Percentiles rank a stretch among this genome's conserved stretches.
phyloP scores from a whole-genome alignment of 2,113 vertebrate genomes.

The Strix aluco region DNA sequence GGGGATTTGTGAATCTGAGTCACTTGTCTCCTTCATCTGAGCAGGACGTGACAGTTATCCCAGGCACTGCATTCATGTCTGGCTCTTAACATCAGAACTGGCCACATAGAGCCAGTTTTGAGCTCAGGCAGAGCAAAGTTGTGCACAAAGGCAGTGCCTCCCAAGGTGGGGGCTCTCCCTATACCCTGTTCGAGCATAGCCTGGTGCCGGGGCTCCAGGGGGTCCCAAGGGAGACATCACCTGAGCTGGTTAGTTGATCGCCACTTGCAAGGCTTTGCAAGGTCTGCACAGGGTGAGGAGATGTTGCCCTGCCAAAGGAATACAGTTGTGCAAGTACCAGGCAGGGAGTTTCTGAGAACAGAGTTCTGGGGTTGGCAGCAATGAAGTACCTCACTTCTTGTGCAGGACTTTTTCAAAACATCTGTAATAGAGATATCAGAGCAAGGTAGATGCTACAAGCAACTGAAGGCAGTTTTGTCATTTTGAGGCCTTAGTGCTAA shows the following conservation, averaged over 20 bases:
- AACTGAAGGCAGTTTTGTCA: background rate
- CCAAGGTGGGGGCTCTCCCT: background rate
- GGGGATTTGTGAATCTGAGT: too few relatives aligned
- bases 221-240: background rate
- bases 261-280: background rate
- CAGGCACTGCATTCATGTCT: background rate
- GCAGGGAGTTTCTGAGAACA: background rate
- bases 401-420: background rate
- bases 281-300: background rate
- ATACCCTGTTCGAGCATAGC: fast-evolving
- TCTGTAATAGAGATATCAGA: background rate
- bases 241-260: background rate
- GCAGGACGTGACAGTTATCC: too few relatives aligned
- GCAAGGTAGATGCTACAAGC: background rate
- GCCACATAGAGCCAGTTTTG: background rate
- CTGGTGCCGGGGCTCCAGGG: background rate
- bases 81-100: background rate
- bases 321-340: background rate
- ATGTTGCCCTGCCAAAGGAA: background rate
- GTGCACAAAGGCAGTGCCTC: background rate
- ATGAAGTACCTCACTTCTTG: background rate
- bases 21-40: too few relatives aligned
- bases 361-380: background rate
- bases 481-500: background rate
- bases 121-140: background rate